These are phyloP conservation scores for Tricholauxania praeusta DNA, from an alignment of 2,888 invertebrate genomes.

Conservation along the genomic window DNA sequence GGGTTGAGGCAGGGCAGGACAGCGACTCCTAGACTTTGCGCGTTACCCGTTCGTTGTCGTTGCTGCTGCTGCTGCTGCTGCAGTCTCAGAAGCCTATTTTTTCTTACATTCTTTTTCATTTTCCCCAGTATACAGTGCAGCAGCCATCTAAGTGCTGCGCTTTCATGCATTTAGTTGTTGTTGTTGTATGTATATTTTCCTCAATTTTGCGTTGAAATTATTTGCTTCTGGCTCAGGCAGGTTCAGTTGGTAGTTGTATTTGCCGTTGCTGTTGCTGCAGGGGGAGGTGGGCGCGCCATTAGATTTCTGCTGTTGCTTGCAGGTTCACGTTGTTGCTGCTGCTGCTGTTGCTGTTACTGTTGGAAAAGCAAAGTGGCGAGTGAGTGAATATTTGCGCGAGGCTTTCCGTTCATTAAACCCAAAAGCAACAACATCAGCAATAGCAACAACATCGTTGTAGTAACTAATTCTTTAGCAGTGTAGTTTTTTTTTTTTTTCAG, in stretches of 20 bases:
- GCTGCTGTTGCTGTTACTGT: constrained; percentile 32
- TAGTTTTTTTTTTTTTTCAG: background rate
- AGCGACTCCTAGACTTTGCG: constrained; percentile 1
- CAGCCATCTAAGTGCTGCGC: constrained; percentile 31
- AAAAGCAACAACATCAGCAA: constrained; percentile 49
- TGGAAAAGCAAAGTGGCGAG: constrained; percentile 44
- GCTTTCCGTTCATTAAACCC: constrained; percentile 65
- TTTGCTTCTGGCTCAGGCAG: constrained; percentile 22
- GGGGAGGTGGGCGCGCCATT: background rate
- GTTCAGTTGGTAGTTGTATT: constrained; percentile 16
- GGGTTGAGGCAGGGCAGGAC: constrained; percentile 2
- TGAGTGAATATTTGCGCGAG: constrained; percentile 61
- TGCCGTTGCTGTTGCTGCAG: constrained; percentile 19
- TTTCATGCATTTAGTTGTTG: constrained; percentile 43
- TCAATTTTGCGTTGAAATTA: constrained; percentile 28
- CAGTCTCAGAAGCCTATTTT: constrained; percentile 18
- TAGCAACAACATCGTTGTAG: constrained; percentile 22
- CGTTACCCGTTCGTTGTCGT: background rate
- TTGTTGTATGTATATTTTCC: background rate
- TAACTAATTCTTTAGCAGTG: constrained; percentile 24
- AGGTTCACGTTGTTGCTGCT: constrained; percentile 13
- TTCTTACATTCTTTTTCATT: background rate
- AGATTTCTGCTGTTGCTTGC: background rate
- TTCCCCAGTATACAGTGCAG: constrained; percentile 13
- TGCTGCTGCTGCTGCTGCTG: background rate